phyloP scores from a whole-genome alignment of 2,888 invertebrate genomes.

The Cephonodes hylas region DNA sequence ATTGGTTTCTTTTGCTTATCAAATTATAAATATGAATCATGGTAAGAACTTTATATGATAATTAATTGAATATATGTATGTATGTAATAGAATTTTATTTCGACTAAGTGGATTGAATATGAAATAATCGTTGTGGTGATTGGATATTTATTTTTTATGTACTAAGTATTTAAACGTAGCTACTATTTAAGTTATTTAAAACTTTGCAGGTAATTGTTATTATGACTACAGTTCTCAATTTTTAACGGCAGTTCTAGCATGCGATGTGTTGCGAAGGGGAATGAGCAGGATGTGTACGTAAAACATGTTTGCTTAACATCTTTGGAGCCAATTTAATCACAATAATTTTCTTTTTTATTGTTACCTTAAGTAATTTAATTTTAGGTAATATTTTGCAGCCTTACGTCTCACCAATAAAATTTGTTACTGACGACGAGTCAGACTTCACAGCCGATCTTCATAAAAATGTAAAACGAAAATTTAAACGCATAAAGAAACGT shows the following conservation, averaged over 20 bases:
- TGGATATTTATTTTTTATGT: no score
- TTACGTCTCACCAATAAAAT: conserved; percentile 71
- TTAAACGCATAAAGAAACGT: conserved; percentile 31
- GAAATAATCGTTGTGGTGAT: no score
- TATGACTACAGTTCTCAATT: conserved; percentile 69
- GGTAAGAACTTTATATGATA: conserved; percentile 38
- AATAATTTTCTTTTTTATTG: conserved; percentile 17
- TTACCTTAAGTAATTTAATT: conserved; percentile 49
- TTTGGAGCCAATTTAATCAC: no score
- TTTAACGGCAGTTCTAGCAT: conserved; percentile 64
- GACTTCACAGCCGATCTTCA: conserved; percentile 27
- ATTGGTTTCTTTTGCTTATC: conserved; percentile 67
- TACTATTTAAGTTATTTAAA: background rate
- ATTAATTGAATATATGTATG: no score
- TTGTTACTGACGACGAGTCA: conserved; percentile 49
- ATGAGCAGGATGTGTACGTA: conserved; percentile 66
- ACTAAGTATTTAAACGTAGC: no score
- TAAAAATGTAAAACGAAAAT: conserved; percentile 38
- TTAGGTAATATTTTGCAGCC: conserved; percentile 78
- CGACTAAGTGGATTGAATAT: no score
- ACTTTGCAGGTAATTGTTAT: conserved; percentile 63
- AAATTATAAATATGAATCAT: conserved; percentile 59
- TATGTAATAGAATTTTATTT: no score
- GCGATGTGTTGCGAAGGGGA: conserved; percentile 65
- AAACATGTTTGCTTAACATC: background rate